Base-by-base conservation (phyloP, 2,797 vertebrate genomes). In the Melanotaenia nigrans region DNA sequence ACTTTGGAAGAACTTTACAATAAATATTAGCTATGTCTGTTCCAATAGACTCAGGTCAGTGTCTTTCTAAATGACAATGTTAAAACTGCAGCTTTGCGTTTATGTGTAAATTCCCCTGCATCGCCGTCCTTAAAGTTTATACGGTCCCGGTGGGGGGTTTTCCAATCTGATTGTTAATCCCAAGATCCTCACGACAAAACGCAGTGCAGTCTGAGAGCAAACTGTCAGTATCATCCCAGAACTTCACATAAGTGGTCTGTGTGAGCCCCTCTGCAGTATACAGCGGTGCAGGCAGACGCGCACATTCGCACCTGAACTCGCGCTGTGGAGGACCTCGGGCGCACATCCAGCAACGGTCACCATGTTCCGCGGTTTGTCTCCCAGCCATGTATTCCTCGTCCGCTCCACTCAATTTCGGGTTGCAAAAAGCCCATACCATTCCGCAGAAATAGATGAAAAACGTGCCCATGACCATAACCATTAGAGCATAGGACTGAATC, bases 351-450 rank as follows among this genome's bases (percentile, higher is more conserved):
- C 58, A n/a, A 22, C 18, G 24, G 45, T 78, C 71, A 53, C 76
- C 81, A 24, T 8, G 25, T 7, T 47, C 61, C 40, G 24, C 68
- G 1, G 47, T 71, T 28, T 64, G 65, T 36, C 25, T 65, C 20
- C 35, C 81, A 3, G 57, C 5, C 10, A 3, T 71, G 7, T 61
- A 32, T 58, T 77, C 70, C 65, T 92, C 91, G 36, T 90, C 92
- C 6, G 38, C 59, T 12, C 88, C 89, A 61, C 92, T 94, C 63
- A 94, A 78, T 83, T 95, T 95, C 18, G 94, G 94, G 82, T 95
- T 95, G 78, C 92, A 93, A 70, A 95, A 95, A 69, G 93, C 93
- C 95, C 95, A 95, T 4, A 95, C 92, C 94, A 95, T 95, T 13
- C 92, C 94, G 63, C 94, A 95, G 83, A 95, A 94, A 76, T 95